A percentile compares a stretch with the other conserved stretches of the same genome.
Conservation (phyloP, 1,140 invertebrate genomes). For the Bombus balteatus region DNA sequence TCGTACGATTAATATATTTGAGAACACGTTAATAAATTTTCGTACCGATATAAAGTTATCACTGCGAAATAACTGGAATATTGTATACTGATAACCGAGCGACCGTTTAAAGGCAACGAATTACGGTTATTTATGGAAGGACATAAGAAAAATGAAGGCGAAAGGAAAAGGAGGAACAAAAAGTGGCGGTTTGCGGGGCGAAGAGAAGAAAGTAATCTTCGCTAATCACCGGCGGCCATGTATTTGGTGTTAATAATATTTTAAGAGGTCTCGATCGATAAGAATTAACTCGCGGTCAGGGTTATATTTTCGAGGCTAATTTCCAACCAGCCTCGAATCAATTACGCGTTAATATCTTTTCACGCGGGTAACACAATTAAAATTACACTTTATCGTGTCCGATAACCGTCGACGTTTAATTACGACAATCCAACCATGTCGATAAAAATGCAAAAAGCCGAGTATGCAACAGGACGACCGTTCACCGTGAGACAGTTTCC, state of each 20-base stretch:
- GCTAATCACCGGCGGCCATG: background rate
- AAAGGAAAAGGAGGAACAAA: background rate
- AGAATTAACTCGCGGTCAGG: conserved; percentile 9
- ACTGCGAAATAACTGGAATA: background rate
- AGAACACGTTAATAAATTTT: too few species aligned
- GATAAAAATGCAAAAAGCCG: conserved; percentile 11
- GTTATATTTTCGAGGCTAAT: conserved; percentile 21
- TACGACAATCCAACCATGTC: background rate
- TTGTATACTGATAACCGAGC: background rate
- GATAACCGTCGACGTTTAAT: background rate
- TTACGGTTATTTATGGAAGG: background rate
- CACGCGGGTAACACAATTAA: conserved; percentile 22
- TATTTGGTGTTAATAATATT: conserved; percentile 35
- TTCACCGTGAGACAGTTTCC: background rate
- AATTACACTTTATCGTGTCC: conserved; percentile 22
- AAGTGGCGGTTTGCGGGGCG: background rate
- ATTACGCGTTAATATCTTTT: conserved; percentile 40
- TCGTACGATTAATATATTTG: background rate
- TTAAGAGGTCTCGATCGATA: conserved; percentile 16
- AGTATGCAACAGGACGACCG: background rate
- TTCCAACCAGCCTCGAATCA: conserved; percentile 12
- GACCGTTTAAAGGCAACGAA: background rate
- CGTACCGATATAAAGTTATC: too few species aligned
- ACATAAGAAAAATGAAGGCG: background rate
- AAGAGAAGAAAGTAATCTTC: conserved; percentile 11